Conservation (phyloP, 2,797 vertebrate species). For the Anisognathus igniventris region DNA sequence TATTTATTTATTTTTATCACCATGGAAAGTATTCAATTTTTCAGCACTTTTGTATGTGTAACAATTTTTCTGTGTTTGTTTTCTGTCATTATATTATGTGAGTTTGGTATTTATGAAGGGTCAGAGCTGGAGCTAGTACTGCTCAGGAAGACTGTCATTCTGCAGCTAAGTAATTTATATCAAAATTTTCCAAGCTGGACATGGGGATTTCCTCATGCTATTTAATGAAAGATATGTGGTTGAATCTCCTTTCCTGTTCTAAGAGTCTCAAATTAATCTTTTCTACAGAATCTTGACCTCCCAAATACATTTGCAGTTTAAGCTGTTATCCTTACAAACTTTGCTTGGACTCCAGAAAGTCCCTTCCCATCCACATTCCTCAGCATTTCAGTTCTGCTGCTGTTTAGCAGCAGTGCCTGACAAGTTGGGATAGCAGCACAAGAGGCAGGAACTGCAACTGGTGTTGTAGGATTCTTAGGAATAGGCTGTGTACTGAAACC, state of each 20-base stretch:
- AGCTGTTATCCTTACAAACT: not conserved
- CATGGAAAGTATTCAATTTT: not conserved
- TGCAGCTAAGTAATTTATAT: not conserved
- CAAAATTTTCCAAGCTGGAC: not conserved
- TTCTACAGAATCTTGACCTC: not conserved
- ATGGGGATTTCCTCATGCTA: not conserved
- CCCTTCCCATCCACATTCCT: not conserved
- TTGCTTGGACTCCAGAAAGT: not conserved
- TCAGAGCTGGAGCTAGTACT: not conserved
- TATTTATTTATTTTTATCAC: not conserved
- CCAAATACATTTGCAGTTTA: not conserved
- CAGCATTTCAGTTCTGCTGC: not conserved
- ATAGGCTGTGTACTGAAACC: not conserved
- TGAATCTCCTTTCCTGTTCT: not conserved
- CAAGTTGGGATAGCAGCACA: not conserved
- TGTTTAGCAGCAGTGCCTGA: not conserved
- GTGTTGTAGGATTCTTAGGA: not conserved
- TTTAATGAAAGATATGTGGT: not conserved
- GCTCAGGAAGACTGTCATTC: not conserved
- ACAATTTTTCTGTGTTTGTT: not conserved
- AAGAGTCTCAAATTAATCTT: not conserved
- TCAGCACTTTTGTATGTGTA: not conserved
- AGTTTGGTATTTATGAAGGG: not conserved
- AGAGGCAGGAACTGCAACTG: not conserved
- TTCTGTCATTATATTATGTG: not conserved